These are phyloP conservation scores for Nephrotoma guestfalica DNA, from an alignment of 2,888 invertebrate species.

Conservation along the genomic window DNA sequence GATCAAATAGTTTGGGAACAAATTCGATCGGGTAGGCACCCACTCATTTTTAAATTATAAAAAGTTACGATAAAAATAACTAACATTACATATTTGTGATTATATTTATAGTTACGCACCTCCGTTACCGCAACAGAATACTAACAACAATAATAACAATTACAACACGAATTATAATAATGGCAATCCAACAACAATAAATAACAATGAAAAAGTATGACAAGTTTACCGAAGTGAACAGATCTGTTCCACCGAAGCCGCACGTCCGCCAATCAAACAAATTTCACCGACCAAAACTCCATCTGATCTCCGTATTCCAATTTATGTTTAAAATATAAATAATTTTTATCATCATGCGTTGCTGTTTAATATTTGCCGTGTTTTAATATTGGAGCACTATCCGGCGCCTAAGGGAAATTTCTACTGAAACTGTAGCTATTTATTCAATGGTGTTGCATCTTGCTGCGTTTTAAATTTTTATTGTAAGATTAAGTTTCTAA, in stretches of 20 bases:
- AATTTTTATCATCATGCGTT: not conserved
- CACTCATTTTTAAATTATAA: not conserved
- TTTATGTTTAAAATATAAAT: constrained; percentile 21
- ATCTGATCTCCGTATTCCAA: constrained; percentile 27
- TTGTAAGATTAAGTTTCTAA: too few species aligned
- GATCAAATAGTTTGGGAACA: constrained; percentile 19
- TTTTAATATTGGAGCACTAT: too few species aligned
- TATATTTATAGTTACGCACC: constrained; percentile 13
- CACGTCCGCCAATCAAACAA: constrained; percentile 10
- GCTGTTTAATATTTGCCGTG: not conserved
- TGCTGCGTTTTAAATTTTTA: too few species aligned
- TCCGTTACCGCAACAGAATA: constrained; percentile 19
- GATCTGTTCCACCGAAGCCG: constrained; percentile 29
- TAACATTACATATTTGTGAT: not conserved
- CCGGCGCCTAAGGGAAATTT: too few species aligned
- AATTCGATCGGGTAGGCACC: constrained; percentile 22
- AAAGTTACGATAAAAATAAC: not conserved
- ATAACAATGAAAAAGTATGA: constrained; percentile 32
- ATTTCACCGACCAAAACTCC: constrained; percentile 27
- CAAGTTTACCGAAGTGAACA: constrained; percentile 33
- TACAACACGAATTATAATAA: not conserved
- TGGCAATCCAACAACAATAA: constrained; percentile 13
- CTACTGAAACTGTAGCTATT: too few species aligned
- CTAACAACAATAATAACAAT: not conserved
- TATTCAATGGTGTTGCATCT: too few species aligned